These are phyloP conservation scores for Amiota minor DNA, from an alignment of 2,888 invertebrate species.

Conservation along the genomic window DNA sequence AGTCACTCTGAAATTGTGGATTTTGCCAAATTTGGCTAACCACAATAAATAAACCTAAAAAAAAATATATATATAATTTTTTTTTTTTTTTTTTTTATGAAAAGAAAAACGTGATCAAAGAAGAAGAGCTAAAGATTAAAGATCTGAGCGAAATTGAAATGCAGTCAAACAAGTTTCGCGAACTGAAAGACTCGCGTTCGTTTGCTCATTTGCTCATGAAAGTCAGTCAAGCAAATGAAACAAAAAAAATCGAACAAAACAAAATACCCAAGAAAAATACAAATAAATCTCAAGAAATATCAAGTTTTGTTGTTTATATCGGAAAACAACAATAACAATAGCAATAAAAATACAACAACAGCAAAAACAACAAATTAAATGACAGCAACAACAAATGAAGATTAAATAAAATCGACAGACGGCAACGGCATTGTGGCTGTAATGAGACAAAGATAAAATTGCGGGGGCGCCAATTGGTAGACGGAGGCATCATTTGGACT, in stretches of 20 bases:
- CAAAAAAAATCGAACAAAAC: conserved; percentile 6
- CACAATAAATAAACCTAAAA: background rate
- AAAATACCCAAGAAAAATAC: conserved; percentile 1
- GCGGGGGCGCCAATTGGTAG: too few relatives aligned
- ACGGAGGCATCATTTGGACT: too few relatives aligned
- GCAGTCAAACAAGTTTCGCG: conserved; percentile 52
- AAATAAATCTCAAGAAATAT: background rate
- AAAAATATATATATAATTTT: background rate
- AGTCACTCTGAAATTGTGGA: conserved; percentile 21
- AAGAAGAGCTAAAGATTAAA: conserved; percentile 9
- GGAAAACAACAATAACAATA: background rate
- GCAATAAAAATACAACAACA: background rate
- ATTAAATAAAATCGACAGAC: conserved; percentile 18
- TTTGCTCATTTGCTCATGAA: conserved; percentile 30
- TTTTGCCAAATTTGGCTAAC: conserved; percentile 16
- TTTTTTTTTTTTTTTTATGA: background rate
- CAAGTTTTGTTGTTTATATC: conserved; percentile 14
- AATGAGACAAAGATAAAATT: background rate
- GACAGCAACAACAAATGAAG: conserved; percentile 3
- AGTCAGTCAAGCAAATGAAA: background rate
- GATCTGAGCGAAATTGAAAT: conserved; percentile 33
- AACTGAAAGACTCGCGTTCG: conserved; percentile 28
- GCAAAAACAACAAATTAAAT: background rate
- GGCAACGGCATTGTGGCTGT: background rate
- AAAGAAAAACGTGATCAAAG: background rate